Evolutionary conservation across 1,140 invertebrate species (phyloP), one percentile per base, ranked within the genome.

Genomic region (Sycophila sp.): DNA sequence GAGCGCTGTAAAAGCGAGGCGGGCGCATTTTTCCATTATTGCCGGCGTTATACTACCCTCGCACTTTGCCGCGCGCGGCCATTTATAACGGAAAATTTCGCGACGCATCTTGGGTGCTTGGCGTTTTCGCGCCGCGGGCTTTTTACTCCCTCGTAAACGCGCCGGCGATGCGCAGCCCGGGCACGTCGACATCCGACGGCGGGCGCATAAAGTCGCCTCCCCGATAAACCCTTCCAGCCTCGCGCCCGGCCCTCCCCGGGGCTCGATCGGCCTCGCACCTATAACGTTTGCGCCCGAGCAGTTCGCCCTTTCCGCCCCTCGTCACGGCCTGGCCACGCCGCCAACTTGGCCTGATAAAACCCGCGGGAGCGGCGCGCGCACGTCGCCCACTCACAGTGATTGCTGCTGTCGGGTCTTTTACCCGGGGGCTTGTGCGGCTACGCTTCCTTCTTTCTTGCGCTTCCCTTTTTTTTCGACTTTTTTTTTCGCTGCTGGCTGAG

Each of bases 81-180:
- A 17, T 62, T 62, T 62, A 49, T 49, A 47, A 62, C 4, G 22
- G 28, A 62, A 62, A 62, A 62, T 34, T 62, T 34, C 17, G 15
- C 15, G 40, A 4, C 4, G 15, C 26, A 7, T 2, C 32, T 6
- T 5, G n/a, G 6, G 53, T 7, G 17, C 11, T 36, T 56, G 17
- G 45, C 24, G 10, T 60, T 26, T 45, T 60, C 24, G 13, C 19
- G 15, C 4, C 28, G 24, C 28, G 1, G 15, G 2, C 32, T 69
- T 63, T 69, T 69, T 69, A 69, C 26, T 40, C 34, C 47, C 45
- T 69, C 58, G 59, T 69, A 69, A 63, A 69, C 47, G 59, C 59
- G 59, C 36, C 10, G 42, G 51, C n/a, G 38, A 38, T 22, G 30
- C 38, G 19, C n/a, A n/a, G n/a, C n/a, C n/a, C n/a, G n/a, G n/a